Conservation (phyloP, 2,797 vertebrate species). For the Thunnus albacares region DNA sequence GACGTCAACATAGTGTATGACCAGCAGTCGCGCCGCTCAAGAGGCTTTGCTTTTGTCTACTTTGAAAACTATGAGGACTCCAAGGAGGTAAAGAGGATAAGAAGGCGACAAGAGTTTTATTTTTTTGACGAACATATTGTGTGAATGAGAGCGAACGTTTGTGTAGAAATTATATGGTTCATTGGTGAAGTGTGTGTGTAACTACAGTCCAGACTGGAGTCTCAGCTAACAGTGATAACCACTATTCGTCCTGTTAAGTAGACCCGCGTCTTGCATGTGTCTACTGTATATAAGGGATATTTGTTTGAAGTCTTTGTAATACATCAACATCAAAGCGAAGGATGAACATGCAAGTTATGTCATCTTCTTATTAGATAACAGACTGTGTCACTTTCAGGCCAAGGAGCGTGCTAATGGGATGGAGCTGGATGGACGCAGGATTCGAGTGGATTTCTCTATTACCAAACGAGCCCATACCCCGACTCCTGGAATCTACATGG, state of each 20-base stretch:
- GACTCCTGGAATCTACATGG: conserved; percentile 99
- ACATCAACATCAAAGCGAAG: background rate
- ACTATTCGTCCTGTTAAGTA: no score
- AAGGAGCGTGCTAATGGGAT: conserved; percentile 98
- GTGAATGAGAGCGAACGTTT: background rate
- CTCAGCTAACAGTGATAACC: background rate
- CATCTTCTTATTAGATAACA: background rate
- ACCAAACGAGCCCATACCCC: conserved; percentile 97
- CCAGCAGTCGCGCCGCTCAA: conserved; percentile 96
- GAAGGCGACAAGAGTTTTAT: background rate
- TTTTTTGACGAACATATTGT: background rate
- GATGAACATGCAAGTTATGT: background rate
- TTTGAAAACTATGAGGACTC: conserved; percentile 96
- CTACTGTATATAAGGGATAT: background rate
- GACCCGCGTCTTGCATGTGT: background rate
- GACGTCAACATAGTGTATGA: conserved; percentile 96
- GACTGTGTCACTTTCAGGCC: conserved; percentile 83
- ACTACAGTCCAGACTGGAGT: background rate
- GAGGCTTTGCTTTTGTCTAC: conserved; percentile 97
- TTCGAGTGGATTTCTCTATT: conserved; percentile 97
- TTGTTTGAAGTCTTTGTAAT: background rate
- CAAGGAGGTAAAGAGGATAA: conserved; percentile 88
- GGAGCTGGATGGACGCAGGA: conserved; percentile 97
- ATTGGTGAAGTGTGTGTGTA: background rate
- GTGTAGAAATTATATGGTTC: background rate